Conservation (phyloP, 2,113 vertebrate genomes). For the Struthio camelus region DNA sequence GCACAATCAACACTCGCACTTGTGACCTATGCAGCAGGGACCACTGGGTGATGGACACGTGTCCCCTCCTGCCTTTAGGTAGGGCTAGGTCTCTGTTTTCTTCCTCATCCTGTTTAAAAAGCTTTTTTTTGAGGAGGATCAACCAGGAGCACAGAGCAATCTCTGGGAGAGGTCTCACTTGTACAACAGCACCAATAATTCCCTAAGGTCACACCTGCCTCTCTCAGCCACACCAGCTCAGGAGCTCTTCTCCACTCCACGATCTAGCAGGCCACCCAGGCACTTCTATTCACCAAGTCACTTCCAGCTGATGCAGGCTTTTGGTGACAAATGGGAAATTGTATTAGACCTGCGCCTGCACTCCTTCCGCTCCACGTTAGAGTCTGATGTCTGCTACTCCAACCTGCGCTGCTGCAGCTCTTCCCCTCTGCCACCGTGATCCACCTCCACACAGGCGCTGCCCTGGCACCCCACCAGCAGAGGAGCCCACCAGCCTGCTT, state of each 20-base stretch:
- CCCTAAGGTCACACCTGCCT: background rate
- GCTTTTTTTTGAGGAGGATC: background rate
- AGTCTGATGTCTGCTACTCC: background rate
- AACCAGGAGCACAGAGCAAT: background rate
- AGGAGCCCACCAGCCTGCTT: background rate
- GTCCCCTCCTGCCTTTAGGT: no score
- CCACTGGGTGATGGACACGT: background rate
- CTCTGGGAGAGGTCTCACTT: background rate
- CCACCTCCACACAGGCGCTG: no score
- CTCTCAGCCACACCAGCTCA: background rate
- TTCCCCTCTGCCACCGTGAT: background rate
- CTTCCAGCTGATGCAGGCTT: background rate
- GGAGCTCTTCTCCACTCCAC: background rate
- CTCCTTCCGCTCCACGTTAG: background rate
- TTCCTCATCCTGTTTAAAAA: background rate
- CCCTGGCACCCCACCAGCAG: background rate
- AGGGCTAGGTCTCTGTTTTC: background rate
- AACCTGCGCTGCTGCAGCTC: background rate
- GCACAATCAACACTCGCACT: accelerated
- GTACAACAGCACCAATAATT: background rate
- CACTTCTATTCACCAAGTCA: background rate
- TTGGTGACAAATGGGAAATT: no score
- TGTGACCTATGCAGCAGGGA: background rate
- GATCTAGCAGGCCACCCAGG: background rate
- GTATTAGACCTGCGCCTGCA: background rate